These are phyloP conservation scores for Morpho deidamia DNA, from an alignment of 2,888 invertebrate genomes.

Conservation along the genomic window DNA sequence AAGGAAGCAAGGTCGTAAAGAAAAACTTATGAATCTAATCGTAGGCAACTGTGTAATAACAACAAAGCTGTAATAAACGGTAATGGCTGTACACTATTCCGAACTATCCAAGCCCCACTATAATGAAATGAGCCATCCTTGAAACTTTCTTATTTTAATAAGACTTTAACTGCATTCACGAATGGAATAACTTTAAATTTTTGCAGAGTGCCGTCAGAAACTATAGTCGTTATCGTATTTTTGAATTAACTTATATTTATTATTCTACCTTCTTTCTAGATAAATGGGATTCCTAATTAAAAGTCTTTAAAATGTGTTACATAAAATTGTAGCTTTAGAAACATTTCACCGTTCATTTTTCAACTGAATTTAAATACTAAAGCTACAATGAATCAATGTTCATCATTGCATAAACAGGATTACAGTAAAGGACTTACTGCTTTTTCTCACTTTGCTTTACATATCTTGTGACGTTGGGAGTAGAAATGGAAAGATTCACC, in stretches of 20 bases:
- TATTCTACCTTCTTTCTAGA: conserved; percentile 7
- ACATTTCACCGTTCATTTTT: too few relatives aligned
- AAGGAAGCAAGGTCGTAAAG: conserved; percentile 5
- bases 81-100: conserved; percentile 23
- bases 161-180: conserved; percentile 14
- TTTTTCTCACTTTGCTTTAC: too few relatives aligned
- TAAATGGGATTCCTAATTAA: conserved; percentile 12
- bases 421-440: too few relatives aligned
- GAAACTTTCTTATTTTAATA: conserved; percentile 20
- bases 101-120: conserved; percentile 9
- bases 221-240: conserved; percentile 10
- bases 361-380: too few relatives aligned
- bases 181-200: conserved; percentile 13
- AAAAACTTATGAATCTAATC: conserved; percentile 12
- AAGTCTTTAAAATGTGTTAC: background rate
- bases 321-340: too few relatives aligned
- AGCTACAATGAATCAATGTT: too few relatives aligned
- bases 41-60: conserved; percentile 11
- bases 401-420: too few relatives aligned
- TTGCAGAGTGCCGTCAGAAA: conserved; percentile 3
- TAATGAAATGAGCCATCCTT: conserved; percentile 18
- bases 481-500: too few relatives aligned
- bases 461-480: background rate
- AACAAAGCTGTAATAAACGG: conserved; percentile 15
- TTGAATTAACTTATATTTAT: conserved; percentile 16